phyloP scores from a whole-genome alignment of 2,113 vertebrate species.

The Notarius quadriscutis region DNA sequence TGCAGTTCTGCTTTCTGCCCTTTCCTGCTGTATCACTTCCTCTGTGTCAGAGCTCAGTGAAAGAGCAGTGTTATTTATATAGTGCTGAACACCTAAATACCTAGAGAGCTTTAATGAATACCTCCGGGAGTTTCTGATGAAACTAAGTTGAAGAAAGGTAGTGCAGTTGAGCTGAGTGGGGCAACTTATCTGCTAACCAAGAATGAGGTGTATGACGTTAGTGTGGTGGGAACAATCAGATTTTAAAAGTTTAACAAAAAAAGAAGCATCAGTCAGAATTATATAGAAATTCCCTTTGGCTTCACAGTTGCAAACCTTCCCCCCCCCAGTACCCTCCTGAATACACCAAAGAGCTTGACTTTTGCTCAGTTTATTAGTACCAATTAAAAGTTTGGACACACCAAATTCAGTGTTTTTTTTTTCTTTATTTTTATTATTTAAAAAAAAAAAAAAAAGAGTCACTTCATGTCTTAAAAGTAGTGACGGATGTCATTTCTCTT shows the following conservation, averaged over 20 bases:
- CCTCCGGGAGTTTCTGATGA: constrained; percentile 30
- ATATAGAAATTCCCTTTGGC: neutral
- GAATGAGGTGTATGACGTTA: neutral
- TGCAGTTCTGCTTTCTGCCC: neutral
- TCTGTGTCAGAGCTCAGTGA: neutral
- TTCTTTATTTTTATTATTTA: too few relatives aligned
- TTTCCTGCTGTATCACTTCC: neutral
- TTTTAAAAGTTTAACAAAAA: neutral
- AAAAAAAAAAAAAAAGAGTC: too few relatives aligned
- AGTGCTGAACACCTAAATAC: neutral
- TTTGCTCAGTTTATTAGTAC: too few relatives aligned
- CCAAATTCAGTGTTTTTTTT: too few relatives aligned
- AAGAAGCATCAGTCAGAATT: neutral
- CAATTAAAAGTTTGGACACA: too few relatives aligned
- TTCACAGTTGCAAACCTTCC: neutral
- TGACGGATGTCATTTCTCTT: too few relatives aligned
- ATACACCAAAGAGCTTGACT: neutral
- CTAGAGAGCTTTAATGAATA: neutral
- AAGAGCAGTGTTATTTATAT: constrained; percentile 10
- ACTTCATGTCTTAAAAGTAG: too few relatives aligned
- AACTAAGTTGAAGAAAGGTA: neutral
- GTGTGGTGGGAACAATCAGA: neutral
- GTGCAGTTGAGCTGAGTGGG: neutral
- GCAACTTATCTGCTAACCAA: neutral
- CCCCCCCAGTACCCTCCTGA: neutral